phyloP scores from a whole-genome alignment of 2,888 invertebrate genomes.

The Matsumyia berberina region DNA sequence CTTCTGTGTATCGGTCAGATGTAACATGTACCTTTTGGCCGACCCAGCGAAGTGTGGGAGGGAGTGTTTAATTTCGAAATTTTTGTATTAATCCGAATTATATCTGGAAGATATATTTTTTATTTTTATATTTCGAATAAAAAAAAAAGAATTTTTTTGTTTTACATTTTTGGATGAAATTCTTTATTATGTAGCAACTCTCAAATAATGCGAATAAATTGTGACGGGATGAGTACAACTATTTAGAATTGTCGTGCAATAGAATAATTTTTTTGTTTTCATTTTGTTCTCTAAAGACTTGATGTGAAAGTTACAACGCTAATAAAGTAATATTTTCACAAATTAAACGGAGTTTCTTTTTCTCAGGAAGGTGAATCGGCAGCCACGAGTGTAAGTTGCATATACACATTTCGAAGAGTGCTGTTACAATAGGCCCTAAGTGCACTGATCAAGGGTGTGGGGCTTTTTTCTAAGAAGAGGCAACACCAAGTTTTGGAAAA shows the following conservation, averaged over 20 bases:
- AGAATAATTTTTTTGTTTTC: neutral
- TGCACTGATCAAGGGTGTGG: too few relatives aligned
- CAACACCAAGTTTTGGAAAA: too few relatives aligned
- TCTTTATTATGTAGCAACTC: constrained; percentile 6
- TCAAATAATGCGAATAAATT: neutral
- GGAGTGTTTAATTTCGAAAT: neutral
- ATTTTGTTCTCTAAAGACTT: constrained; percentile 19
- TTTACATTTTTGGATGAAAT: constrained; percentile 13
- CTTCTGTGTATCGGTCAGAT: neutral
- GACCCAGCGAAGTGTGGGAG: neutral
- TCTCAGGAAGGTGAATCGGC: too few relatives aligned
- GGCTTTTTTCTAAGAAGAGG: too few relatives aligned
- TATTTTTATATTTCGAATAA: constrained; percentile 37
- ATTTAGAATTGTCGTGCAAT: constrained; percentile 27
- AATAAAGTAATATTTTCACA: constrained; percentile 30
- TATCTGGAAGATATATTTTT: constrained; percentile 25
- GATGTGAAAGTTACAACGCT: constrained; percentile 13
- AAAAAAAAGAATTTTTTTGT: neutral
- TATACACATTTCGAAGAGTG: too few relatives aligned
- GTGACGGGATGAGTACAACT: neutral
- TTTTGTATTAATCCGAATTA: constrained; percentile 13
- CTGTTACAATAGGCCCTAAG: too few relatives aligned
- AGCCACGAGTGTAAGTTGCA: too few relatives aligned
- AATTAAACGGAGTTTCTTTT: too few relatives aligned
- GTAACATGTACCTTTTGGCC: neutral